A percentile compares a stretch with the other conserved stretches of the same genome.
Conservation (phyloP, 2,113 vertebrate species). For the Notothenia rossii region DNA sequence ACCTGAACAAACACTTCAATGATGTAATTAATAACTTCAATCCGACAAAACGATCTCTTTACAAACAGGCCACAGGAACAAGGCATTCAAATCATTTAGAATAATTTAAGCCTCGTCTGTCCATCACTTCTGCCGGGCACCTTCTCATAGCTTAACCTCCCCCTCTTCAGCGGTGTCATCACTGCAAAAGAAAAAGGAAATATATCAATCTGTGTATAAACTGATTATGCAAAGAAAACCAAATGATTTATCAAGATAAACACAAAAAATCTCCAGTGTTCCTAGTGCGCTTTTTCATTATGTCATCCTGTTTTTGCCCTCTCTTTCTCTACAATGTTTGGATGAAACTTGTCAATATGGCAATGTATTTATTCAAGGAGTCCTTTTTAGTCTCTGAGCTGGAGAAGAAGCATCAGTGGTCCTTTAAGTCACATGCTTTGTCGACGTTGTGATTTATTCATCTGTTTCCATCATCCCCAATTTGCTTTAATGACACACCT, state of each 20-base stretch:
- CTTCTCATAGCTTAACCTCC: constrained; percentile 87
- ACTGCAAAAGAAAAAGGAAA: constrained; percentile 54
- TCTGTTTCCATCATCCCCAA: background rate
- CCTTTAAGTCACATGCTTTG: too few species aligned
- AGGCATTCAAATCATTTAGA: constrained; percentile 64
- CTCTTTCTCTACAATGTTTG: background rate
- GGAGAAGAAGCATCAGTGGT: background rate
- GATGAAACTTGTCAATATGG: background rate
- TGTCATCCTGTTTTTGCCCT: background rate
- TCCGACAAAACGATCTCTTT: background rate
- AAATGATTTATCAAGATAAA: background rate
- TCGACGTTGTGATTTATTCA: background rate
- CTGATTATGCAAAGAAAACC: background rate
- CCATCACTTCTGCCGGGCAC: constrained; percentile 92
- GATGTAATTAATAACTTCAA: background rate
- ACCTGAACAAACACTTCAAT: background rate
- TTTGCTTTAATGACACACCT: background rate
- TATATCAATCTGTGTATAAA: background rate
- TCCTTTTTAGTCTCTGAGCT: background rate
- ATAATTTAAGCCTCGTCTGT: constrained; percentile 92
- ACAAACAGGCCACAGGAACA: background rate
- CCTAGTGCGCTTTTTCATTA: background rate
- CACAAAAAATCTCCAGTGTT: background rate
- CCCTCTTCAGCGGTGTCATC: constrained; percentile 83
- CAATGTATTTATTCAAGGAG: background rate